A percentile compares a stretch with the other conserved stretches of the same genome.
phyloP scores from a whole-genome alignment of 2,888 invertebrate species.

The Nezara viridula region DNA sequence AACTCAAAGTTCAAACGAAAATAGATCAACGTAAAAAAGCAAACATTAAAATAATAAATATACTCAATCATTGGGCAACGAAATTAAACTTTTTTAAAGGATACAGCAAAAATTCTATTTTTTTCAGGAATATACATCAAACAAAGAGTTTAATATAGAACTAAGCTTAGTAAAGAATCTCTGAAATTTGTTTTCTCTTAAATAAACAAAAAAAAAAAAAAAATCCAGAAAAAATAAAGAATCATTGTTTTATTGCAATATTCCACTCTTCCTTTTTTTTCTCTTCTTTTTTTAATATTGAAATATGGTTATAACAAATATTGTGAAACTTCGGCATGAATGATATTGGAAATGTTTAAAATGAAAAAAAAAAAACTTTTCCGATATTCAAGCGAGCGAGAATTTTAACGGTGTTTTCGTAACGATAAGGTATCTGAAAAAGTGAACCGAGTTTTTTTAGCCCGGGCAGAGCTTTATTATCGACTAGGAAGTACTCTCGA shows the following conservation, averaged over 20 bases:
- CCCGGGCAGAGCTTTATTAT: neutral
- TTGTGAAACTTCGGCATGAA: neutral
- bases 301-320: neutral
- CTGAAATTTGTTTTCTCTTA: no score
- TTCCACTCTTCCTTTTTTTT: neutral
- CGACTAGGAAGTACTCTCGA: neutral
- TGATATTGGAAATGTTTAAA: neutral
- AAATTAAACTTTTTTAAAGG: no score
- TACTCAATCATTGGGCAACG: no score
- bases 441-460: neutral
- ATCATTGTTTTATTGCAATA: neutral
- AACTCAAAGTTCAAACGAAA: no score
- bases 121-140: no score
- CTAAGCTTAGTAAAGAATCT: no score
- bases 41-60: no score
- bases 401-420: neutral
- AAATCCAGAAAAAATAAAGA: no score
- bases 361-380: neutral
- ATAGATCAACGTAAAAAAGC: no score
- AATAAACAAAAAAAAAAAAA: no score
- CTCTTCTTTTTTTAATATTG: neutral
- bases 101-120: no score
- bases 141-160: no score
- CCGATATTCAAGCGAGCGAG: neutral
- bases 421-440: neutral